Evolutionary conservation across 2,888 invertebrate genomes (phyloP).

Genomic region (Lepidocyrtinus sp.): DNA sequence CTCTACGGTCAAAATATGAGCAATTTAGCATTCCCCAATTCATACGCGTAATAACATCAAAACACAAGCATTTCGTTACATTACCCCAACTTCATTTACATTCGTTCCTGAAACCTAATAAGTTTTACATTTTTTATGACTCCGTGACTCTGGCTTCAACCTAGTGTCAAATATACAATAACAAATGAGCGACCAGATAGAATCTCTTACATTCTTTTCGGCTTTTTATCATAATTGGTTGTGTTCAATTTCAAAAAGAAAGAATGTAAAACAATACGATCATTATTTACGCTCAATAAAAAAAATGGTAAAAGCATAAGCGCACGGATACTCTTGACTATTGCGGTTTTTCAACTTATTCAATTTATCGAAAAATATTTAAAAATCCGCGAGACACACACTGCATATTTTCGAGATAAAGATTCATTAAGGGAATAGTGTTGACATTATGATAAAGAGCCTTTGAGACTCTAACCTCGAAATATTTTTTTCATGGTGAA

Average conservation of each 20-base stretch:
- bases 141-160: slow-evolving; percentile 13
- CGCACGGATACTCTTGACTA: too few species aligned
- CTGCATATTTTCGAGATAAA: slow-evolving; percentile 39
- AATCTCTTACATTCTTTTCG: slow-evolving; percentile 29
- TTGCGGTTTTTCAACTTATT: not conserved
- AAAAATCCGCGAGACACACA: not conserved
- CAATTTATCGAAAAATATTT: not conserved
- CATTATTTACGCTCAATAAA: too few species aligned
- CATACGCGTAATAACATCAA: too few species aligned
- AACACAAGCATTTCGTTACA: too few species aligned
- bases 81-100: too few species aligned
- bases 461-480: not conserved
- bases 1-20: too few species aligned
- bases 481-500: slow-evolving; percentile 6
- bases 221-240: slow-evolving; percentile 32
- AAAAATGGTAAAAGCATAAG: too few species aligned
- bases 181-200: slow-evolving; percentile 25
- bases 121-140: not conserved
- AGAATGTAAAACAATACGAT: too few species aligned
- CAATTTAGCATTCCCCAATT: too few species aligned
- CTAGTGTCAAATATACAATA: slow-evolving; percentile 32
- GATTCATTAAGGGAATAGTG: slow-evolving; percentile 58
- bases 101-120: too few species aligned
- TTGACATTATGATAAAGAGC: slow-evolving; percentile 59
- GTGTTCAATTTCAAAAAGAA: slow-evolving; percentile 19